Conservation (phyloP, 2,113 vertebrate species). For the Ictalurus furcatus region DNA sequence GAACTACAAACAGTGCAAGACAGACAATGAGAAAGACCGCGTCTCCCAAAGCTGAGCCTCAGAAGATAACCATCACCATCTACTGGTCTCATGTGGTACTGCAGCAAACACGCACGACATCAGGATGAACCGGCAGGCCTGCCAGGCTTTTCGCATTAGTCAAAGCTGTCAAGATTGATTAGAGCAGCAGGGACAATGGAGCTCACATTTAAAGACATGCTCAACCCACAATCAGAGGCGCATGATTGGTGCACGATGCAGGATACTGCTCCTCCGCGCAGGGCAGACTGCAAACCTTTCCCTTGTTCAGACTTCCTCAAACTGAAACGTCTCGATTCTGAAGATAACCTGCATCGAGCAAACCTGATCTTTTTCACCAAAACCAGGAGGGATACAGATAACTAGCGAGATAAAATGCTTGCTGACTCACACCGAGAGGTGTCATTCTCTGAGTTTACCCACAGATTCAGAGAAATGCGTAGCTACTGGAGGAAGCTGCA, state of each 20-base stretch:
- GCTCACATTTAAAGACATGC: slow-evolving; percentile 65
- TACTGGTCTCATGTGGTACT: slow-evolving; percentile 65
- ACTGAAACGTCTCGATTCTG: neutral
- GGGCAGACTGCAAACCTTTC: neutral
- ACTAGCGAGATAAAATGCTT: neutral
- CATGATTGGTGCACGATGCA: slow-evolving; percentile 42
- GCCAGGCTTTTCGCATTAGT: slow-evolving; percentile 65
- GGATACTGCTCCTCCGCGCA: neutral
- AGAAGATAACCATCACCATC: slow-evolving; percentile 81
- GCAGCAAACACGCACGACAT: slow-evolving; percentile 5
- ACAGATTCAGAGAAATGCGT: slow-evolving; percentile 46
- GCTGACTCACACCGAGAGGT: slow-evolving; percentile 35
- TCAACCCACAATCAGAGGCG: slow-evolving; percentile 67
- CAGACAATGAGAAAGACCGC: neutral
- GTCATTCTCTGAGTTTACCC: slow-evolving; percentile 34
- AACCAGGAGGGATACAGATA: neutral
- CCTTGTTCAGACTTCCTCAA: neutral
- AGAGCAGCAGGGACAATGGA: slow-evolving; percentile 69
- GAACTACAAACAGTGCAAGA: neutral
- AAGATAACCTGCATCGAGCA: neutral
- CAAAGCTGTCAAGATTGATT: slow-evolving; percentile 73
- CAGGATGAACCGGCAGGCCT: slow-evolving; percentile 53
- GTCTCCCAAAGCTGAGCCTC: slow-evolving; percentile 48
- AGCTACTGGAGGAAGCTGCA: slow-evolving; percentile 42
- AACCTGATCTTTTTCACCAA: neutral